Base-by-base conservation (phyloP, 2,888 invertebrate genomes). In the Xestia xanthographa region DNA sequence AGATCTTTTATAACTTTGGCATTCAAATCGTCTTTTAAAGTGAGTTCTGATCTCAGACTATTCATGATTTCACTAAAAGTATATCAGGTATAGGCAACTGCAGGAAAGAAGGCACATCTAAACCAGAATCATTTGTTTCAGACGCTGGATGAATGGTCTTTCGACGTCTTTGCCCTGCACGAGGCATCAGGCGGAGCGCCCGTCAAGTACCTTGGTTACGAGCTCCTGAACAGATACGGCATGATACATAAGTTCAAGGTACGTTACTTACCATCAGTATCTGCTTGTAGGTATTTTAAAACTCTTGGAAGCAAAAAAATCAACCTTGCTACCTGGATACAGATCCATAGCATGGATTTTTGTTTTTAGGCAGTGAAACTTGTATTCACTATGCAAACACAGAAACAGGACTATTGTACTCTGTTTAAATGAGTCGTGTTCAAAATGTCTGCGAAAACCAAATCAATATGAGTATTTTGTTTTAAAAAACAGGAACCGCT, bases 181-280 rank as follows among this genome's bases (percentile, higher is more conserved):
- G 98, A 99, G 87, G 98, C 98, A 5, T 97, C 98, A 38, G 98
- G 98, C 86, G 98, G 98, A 12, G 98, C 98, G 88, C 98, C 99
- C 4, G 98, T 99, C 87, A 98, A 99, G 95, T 99, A 98, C 95
- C 97, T 99, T 72, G 99, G 98, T 68, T 99, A 99, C 94, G 99
- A 99, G 94, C 97, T 99, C 75, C 97, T 99, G 90, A 99, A 99
- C 95, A 98, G 99, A 93, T 99, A 99, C 93, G 99, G 99, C 82
- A 98, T 99, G 95, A 98, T 99, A 92, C 98, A 98, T 94, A 99
- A 99, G 96, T 99, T 99, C 94, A 99, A 99, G 97, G 98, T 98
- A 41, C 22, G 63, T 63, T 14, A 63, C 8, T n/a, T n/a, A 22
- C 22, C 29, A 34, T 20, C 20, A 60, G 20, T 20, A 14, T 11